phyloP scores from a whole-genome alignment of 2,888 invertebrate species.

The Andrena fulva region DNA sequence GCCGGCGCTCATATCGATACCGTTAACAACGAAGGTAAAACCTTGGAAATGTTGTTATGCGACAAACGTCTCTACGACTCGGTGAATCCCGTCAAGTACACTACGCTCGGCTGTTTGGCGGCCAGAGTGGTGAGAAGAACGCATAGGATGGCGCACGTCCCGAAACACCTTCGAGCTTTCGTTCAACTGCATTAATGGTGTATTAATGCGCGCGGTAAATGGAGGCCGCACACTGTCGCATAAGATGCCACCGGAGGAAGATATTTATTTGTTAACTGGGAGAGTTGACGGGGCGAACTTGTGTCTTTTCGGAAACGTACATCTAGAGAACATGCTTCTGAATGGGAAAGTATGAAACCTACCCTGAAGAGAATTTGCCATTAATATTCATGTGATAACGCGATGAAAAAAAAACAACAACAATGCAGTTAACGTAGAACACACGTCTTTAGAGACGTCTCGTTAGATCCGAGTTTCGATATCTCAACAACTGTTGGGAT shows the following conservation, averaged over 20 bases:
- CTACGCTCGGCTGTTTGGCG: conserved; percentile 94
- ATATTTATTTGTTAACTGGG: conserved; percentile 34
- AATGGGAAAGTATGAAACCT: conserved; percentile 18
- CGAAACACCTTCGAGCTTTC: conserved; percentile 77
- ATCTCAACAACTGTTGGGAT: conserved; percentile 1
- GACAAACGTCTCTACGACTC: conserved; percentile 88
- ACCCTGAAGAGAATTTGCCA: conserved; percentile 20
- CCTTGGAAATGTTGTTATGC: conserved; percentile 90
- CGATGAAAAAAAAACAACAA: conserved; percentile 5
- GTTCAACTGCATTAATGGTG: conserved; percentile 76
- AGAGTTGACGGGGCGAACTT: conserved; percentile 5
- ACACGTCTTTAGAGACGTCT: conserved; percentile 11
- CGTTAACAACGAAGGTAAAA: conserved; percentile 91
- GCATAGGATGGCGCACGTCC: conserved; percentile 69
- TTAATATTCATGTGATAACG: conserved; percentile 36
- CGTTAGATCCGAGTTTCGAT: conserved; percentile 10
- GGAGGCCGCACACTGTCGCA: conserved; percentile 13
- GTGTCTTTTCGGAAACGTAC: conserved; percentile 21
- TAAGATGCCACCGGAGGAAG: conserved; percentile 7
- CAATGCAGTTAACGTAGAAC: conserved; percentile 21
- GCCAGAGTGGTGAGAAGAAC: conserved; percentile 90
- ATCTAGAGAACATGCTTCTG: conserved; percentile 13
- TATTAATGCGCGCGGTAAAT: not conserved
- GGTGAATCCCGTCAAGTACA: conserved; percentile 92
- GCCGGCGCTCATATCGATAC: conserved; percentile 95